These are phyloP conservation scores for Uria lomvia DNA, from an alignment of 2,113 vertebrate genomes.

Conservation along the genomic window DNA sequence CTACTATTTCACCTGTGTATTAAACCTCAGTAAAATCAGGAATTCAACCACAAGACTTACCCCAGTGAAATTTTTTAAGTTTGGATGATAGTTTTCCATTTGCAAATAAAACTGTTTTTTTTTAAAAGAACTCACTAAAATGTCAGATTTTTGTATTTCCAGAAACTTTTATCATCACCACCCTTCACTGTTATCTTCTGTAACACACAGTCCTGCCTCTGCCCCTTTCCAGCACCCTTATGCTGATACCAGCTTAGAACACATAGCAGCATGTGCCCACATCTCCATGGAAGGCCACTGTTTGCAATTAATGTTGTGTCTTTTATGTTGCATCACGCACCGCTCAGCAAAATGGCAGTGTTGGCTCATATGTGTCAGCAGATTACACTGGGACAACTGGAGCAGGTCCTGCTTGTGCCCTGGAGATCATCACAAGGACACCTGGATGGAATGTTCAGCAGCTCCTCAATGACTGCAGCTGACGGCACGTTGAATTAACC, in stretches of 20 bases:
- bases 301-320: background rate
- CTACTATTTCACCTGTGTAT: background rate
- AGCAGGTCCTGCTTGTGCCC: background rate
- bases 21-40: background rate
- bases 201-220: background rate
- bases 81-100: background rate
- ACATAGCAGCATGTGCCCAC: accelerated
- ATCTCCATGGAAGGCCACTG: background rate
- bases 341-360: background rate
- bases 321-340: background rate
- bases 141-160: background rate
- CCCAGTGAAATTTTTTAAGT: background rate
- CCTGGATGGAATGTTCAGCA: background rate
- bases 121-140: background rate
- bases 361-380: background rate
- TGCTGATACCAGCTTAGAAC: background rate
- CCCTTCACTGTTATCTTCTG: background rate
- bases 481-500: background rate
- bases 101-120: background rate
- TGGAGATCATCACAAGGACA: background rate
- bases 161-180: background rate
- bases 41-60: background rate
- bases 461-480: background rate
- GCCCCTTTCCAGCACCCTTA: background rate
- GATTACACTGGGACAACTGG: background rate